Evolutionary conservation across 2,888 invertebrate species (phyloP).

Genomic region (Lasioglossum oenotherae): DNA sequence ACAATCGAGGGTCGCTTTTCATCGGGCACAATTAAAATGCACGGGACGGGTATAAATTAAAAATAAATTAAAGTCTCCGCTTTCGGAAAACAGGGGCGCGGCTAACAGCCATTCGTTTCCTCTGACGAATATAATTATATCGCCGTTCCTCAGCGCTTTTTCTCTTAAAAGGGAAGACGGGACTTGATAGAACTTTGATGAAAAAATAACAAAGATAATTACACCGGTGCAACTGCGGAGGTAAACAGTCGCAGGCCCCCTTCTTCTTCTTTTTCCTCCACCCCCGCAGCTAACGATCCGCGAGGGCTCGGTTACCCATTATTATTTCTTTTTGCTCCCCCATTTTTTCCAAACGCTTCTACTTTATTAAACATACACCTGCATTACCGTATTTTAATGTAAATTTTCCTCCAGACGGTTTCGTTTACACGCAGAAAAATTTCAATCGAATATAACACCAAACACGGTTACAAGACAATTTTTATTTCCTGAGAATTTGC

Average conservation of each 20-base stretch:
- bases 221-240: slow-evolving; percentile 56
- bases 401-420: not conserved
- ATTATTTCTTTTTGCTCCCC: not conserved
- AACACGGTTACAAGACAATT: not conserved
- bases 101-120: slow-evolving; percentile 37
- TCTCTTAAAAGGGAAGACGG: slow-evolving; percentile 48
- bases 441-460: not conserved
- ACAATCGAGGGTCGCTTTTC: not conserved
- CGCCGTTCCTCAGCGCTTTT: slow-evolving; percentile 47
- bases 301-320: slow-evolving; percentile 35
- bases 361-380: slow-evolving; percentile 42
- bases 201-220: slow-evolving; percentile 79
- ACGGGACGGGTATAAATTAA: slow-evolving; percentile 78
- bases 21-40: slow-evolving; percentile 76
- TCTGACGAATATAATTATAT: slow-evolving; percentile 50
- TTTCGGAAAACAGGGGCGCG: slow-evolving; percentile 32
- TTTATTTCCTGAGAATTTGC: not conserved
- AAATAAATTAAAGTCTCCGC: slow-evolving; percentile 64
- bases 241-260: slow-evolving; percentile 47
- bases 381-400: slow-evolving; percentile 33
- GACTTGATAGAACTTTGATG: slow-evolving; percentile 77
- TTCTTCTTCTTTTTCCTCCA: not conserved
- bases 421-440: too few relatives aligned
- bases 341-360: slow-evolving; percentile 22
- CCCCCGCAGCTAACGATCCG: slow-evolving; percentile 55